Evolutionary conservation across 2,888 invertebrate species (phyloP).

Genomic region (Matsumyia berberina): DNA sequence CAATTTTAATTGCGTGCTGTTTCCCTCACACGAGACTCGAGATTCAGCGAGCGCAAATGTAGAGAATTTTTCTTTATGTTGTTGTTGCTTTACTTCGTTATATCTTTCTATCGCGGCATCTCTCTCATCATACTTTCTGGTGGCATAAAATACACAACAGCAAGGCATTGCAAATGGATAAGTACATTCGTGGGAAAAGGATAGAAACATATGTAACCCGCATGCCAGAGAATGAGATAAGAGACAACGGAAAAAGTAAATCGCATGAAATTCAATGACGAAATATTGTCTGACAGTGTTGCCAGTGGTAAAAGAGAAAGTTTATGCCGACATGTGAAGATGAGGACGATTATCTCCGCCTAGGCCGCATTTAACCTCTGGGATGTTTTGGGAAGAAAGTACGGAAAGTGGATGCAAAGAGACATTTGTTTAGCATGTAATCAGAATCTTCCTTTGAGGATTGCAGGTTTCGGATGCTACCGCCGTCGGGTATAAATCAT

Average conservation of each 20-base stretch:
- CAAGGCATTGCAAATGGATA: constrained; percentile 1
- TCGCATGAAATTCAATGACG: constrained; percentile 53
- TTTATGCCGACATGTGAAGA: too few species aligned
- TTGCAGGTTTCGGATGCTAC: too few species aligned
- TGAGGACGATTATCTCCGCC: too few species aligned
- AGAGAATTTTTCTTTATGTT: constrained; percentile 21
- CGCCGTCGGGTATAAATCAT: too few species aligned
- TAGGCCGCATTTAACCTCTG: too few species aligned
- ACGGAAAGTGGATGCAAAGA: too few species aligned
- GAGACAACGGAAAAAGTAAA: constrained; percentile 35
- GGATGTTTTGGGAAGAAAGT: too few species aligned
- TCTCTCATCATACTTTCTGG: constrained; percentile 31
- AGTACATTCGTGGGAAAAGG: constrained; percentile 3
- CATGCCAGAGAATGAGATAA: constrained; percentile 46
- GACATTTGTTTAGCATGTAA: too few species aligned
- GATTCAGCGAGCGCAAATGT: neutral
- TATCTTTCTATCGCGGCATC: constrained; percentile 27
- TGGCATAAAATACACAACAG: constrained; percentile 6
- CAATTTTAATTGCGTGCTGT: constrained; percentile 38
- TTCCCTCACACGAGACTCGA: constrained; percentile 50
- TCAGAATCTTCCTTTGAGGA: too few species aligned
- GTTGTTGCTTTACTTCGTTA: constrained; percentile 33
- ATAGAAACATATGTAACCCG: constrained; percentile 16
- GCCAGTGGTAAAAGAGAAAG: constrained; percentile 11
- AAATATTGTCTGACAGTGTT: constrained; percentile 38